phyloP scores from a whole-genome alignment of 2,797 vertebrate species.

The Myotis findleyi region DNA sequence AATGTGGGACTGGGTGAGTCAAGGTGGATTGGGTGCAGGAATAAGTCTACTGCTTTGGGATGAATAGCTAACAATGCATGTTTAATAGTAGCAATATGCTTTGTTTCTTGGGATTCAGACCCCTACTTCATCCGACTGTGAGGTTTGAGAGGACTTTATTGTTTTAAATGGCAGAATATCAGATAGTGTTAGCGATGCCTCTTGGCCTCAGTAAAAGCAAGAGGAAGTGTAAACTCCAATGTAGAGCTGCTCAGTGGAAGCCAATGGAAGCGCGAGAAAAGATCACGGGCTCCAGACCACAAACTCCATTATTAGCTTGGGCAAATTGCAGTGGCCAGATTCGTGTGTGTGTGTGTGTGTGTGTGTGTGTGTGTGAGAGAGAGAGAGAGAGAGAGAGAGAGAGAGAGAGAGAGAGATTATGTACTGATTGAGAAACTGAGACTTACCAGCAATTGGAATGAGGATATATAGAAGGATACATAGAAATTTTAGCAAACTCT shows the following conservation, averaged over 20 bases:
- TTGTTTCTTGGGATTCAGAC: not conserved
- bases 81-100: not conserved
- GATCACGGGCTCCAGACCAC: not conserved
- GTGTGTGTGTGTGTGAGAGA: not conserved
- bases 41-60: not conserved
- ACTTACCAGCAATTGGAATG: not conserved
- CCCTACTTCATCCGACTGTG: not conserved
- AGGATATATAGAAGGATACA: not conserved
- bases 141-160: not conserved
- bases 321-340: not conserved
- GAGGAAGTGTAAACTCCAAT: not conserved
- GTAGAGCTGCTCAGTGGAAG: not conserved
- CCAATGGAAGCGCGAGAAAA: not conserved
- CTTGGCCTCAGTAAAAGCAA: not conserved
- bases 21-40: not conserved
- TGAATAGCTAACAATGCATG: accelerated
- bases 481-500: not conserved
- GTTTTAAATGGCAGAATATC: not conserved
- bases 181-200: not conserved
- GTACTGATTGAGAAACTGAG: not conserved
- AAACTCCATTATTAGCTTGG: not conserved
- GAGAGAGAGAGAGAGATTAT: not conserved
- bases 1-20: not conserved
- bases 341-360: not conserved
- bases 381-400: too few relatives aligned